phyloP scores from a whole-genome alignment of 2,797 vertebrate genomes.

The Chaetodon trifasciatus region DNA sequence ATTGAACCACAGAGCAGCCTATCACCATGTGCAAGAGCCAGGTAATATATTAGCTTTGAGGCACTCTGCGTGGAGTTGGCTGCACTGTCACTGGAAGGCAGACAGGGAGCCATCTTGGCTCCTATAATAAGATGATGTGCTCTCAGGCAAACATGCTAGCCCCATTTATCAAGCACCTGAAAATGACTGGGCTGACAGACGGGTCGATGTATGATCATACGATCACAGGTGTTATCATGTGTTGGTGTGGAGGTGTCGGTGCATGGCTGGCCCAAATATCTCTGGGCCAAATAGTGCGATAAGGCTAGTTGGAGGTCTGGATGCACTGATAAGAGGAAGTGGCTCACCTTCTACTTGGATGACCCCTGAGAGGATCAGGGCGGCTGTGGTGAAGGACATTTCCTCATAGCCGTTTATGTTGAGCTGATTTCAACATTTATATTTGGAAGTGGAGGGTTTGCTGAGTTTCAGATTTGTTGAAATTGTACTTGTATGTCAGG shows the following conservation, averaged over 20 bases:
- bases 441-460: not conserved
- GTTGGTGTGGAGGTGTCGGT: constrained; percentile 30
- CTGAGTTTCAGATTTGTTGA: not conserved
- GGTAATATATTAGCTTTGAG: constrained; percentile 34
- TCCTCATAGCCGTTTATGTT: not conserved
- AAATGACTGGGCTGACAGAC: constrained; percentile 44
- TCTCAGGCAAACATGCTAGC: constrained; percentile 52
- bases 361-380: constrained; percentile 40
- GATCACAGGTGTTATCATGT: constrained; percentile 52
- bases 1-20: constrained; percentile 9
- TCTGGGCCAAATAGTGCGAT: constrained; percentile 44
- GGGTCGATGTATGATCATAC: constrained; percentile 56
- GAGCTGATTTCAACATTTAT: not conserved
- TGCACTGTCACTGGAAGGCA: constrained; percentile 41
- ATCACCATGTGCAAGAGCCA: constrained; percentile 16
- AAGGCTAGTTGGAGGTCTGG: constrained; percentile 57
- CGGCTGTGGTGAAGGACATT: constrained; percentile 10
- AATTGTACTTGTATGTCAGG: not conserved
- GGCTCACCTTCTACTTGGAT: constrained; percentile 39
- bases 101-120: constrained; percentile 44
- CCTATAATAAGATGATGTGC: constrained; percentile 31
- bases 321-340: constrained; percentile 65
- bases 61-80: not conserved
- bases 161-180: constrained; percentile 49
- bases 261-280: constrained; percentile 46